Conservation (phyloP, 2,888 invertebrate species). For the Nomada goodeniana region DNA sequence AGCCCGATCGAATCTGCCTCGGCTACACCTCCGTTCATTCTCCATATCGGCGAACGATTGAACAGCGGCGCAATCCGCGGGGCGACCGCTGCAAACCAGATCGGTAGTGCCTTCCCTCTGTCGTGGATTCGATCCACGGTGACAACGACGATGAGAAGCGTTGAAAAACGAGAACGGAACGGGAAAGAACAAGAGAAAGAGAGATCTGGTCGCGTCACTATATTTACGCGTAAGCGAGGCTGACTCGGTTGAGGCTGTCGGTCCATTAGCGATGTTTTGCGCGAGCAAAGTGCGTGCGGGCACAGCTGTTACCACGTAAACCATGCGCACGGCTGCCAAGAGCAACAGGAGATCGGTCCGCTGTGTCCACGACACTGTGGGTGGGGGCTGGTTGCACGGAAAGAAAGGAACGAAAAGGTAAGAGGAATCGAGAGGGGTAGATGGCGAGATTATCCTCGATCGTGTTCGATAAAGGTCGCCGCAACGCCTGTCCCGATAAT, state of each 20-base stretch:
- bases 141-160: slow-evolving; percentile 4
- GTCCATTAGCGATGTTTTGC: slow-evolving; percentile 80
- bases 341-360: slow-evolving; percentile 67
- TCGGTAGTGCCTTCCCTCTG: neutral
- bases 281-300: slow-evolving; percentile 76
- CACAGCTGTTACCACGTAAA: slow-evolving; percentile 79
- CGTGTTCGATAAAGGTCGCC: slow-evolving; percentile 54
- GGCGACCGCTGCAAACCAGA: neutral
- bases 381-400: slow-evolving; percentile 2
- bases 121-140: slow-evolving; percentile 23
- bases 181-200: slow-evolving; percentile 14
- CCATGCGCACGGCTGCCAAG: slow-evolving; percentile 73
- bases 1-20: neutral
- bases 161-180: neutral
- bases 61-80: no score
- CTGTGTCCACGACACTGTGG: slow-evolving; percentile 24
- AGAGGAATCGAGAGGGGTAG: slow-evolving; percentile 25
- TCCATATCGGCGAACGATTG: no score
- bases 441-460: slow-evolving; percentile 63
- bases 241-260: slow-evolving; percentile 70
- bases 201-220: slow-evolving; percentile 37
- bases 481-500: slow-evolving; percentile 46
- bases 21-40: no score
- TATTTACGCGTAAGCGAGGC: slow-evolving; percentile 60
- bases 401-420: slow-evolving; percentile 22